phyloP scores from a whole-genome alignment of 2,888 invertebrate genomes.

The Antitype chi region DNA sequence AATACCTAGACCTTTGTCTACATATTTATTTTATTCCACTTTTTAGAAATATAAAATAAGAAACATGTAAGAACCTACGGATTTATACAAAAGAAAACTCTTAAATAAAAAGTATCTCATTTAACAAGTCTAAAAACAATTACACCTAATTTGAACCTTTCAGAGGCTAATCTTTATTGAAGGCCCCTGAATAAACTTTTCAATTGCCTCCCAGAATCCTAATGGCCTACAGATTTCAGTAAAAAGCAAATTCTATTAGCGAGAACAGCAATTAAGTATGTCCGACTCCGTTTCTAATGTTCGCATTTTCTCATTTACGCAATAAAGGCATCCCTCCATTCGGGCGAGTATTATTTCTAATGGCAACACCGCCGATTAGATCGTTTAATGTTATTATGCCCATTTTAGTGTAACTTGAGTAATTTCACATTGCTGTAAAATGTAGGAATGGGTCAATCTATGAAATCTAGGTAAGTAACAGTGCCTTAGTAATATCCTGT shows the following conservation, averaged over 20 bases:
- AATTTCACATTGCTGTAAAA: not conserved
- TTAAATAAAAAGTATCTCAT: constrained; percentile 18
- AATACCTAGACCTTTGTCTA: no score
- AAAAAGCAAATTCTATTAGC: constrained; percentile 53
- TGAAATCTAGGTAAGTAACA: not conserved
- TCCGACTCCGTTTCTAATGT: constrained; percentile 15
- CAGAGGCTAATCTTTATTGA: constrained; percentile 28
- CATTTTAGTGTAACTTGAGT: constrained; percentile 6
- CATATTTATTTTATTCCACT: no score
- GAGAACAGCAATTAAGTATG: constrained; percentile 52
- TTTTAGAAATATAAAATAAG: not conserved
- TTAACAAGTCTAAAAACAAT: constrained; percentile 29
- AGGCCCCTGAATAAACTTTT: constrained; percentile 36
- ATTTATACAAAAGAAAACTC: constrained; percentile 1
- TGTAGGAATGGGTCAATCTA: not conserved
- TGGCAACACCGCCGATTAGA: constrained; percentile 55
- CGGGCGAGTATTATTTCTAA: constrained; percentile 62
- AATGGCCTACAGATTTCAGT: constrained; percentile 46
- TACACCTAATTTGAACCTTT: constrained; percentile 36
- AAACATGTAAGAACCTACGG: not conserved
- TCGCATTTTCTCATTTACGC: constrained; percentile 34
- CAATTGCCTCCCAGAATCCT: constrained; percentile 32
- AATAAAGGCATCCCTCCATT: constrained; percentile 32
- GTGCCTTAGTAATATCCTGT: no score
- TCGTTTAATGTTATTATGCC: constrained; percentile 50